Evolutionary conservation across 2,888 invertebrate genomes (phyloP), one percentile per base, ranked within the genome.

Genomic region (Dryococelus australis): DNA sequence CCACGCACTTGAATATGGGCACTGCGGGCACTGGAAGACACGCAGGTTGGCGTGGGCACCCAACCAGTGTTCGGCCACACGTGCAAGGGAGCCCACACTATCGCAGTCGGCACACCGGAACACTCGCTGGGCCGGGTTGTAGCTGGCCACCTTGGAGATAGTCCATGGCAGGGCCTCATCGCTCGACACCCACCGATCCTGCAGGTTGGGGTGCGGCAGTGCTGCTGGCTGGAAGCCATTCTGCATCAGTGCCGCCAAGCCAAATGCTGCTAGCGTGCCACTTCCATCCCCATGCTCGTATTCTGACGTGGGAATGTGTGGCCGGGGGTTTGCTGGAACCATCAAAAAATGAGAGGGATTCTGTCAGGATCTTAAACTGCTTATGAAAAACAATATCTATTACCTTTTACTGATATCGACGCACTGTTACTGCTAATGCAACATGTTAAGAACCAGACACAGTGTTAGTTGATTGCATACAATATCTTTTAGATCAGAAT

Each of bases 71-170:
- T 96, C 96, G 0, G 96, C 96, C 35, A 96, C 94, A 89, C 96
- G 93, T 86, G 95, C 95, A 88, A 96, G 93, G 92, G 96, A 96
- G 35, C 96, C 96, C 26, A 96, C 95, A 92, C 95, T 96, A 91
- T 96, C 96, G 92, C 96, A 96, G 91, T 96, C 96, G 85, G 95
- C 94, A 92, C 96, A 96, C 91, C 96, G 94, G 93, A 96, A 96
- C 87, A 96, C 93, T 88, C 96, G 95, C 92, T 96, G 96, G 87
- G 95, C 94, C 3, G 96, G 95, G 93, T 96, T 96, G 93, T 96
- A 97, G 90, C 96, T 95, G 87, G 97, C 97, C 89, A 97, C 95
- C 92, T 96, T 96, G 80, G 97, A 97, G 91, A 95, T 95, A 88
- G 96, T 96, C 95, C 96, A 96, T 89, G 84, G 94, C 88, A 96